Evolutionary conservation across 2,888 invertebrate species (phyloP).

Genomic region (Eupithecia inturbata): DNA sequence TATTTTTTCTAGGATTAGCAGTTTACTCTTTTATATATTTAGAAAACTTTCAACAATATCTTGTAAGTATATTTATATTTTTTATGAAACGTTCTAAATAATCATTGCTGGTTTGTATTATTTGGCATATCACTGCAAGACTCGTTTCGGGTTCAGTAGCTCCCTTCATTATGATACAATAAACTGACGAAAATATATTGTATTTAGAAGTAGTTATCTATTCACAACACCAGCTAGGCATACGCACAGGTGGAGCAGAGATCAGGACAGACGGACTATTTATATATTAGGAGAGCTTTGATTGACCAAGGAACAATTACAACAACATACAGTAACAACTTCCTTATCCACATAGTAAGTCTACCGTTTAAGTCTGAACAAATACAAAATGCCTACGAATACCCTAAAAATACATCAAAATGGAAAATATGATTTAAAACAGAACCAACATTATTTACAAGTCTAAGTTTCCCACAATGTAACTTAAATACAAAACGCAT

Average conservation of each 20-base stretch:
- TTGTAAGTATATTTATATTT: slow-evolving; percentile 74
- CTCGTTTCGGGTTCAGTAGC: slow-evolving; percentile 55
- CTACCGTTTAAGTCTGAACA: slow-evolving; percentile 68
- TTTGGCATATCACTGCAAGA: slow-evolving; percentile 83
- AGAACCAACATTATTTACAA: slow-evolving; percentile 74
- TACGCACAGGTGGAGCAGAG: slow-evolving; percentile 38
- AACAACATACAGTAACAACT: slow-evolving; percentile 71
- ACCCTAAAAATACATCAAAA: slow-evolving; percentile 81
- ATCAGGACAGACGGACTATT: slow-evolving; percentile 35
- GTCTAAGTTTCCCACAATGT: slow-evolving; percentile 70
- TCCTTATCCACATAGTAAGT: slow-evolving; percentile 59
- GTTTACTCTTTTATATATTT: slow-evolving; percentile 81
- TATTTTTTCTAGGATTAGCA: slow-evolving; percentile 79
- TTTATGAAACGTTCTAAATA: slow-evolving; percentile 79
- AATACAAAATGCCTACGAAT: slow-evolving; percentile 79
- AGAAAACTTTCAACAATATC: slow-evolving; percentile 82
- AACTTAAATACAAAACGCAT: slow-evolving; percentile 62
- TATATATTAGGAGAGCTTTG: slow-evolving; percentile 27
- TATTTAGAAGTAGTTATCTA: slow-evolving; percentile 51
- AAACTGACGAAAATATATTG: slow-evolving; percentile 68
- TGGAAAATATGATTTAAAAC: slow-evolving; percentile 74
- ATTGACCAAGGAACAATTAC: slow-evolving; percentile 58
- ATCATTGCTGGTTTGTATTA: slow-evolving; percentile 79
- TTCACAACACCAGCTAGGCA: slow-evolving; percentile 27
- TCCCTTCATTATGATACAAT: slow-evolving; percentile 56